A percentile compares a stretch with the other conserved stretches of the same genome.
phyloP scores from a whole-genome alignment of 2,797 vertebrate genomes.

The Lophotriccus pileatus region DNA sequence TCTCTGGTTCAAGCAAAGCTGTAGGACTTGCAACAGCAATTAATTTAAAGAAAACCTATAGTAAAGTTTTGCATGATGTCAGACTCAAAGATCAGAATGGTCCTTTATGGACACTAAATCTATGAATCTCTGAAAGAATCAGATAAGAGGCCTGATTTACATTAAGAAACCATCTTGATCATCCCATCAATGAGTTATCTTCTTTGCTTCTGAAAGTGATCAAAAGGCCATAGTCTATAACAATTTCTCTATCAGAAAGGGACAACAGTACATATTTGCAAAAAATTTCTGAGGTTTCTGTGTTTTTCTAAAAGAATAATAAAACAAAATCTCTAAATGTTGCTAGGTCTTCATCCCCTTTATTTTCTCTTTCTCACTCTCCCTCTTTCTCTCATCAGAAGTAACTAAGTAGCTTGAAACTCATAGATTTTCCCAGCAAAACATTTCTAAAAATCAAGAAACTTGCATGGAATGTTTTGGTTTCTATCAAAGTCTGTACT shows the following conservation, averaged over 20 bases:
- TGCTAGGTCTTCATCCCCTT: fast-evolving
- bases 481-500: neutral
- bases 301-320: neutral
- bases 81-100: neutral
- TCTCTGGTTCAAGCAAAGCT: neutral
- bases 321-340: neutral
- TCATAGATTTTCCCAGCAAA: neutral
- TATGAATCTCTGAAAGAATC: neutral
- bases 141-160: neutral
- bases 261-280: neutral
- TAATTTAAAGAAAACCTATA: neutral
- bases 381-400: neutral
- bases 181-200: fast-evolving
- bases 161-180: neutral
- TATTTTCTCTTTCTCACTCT: neutral
- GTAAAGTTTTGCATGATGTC: neutral
- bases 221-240: neutral
- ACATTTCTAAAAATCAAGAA: neutral
- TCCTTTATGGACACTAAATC: neutral
- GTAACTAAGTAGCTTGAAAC: neutral
- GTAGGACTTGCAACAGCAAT: neutral
- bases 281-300: neutral
- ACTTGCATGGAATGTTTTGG: fast-evolving
- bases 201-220: neutral
- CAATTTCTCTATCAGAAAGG: neutral